Percentiles rank a stretch among this genome's conserved stretches.
Conservation (phyloP, 1,140 invertebrate genomes). For the Frieseomelitta varia region DNA sequence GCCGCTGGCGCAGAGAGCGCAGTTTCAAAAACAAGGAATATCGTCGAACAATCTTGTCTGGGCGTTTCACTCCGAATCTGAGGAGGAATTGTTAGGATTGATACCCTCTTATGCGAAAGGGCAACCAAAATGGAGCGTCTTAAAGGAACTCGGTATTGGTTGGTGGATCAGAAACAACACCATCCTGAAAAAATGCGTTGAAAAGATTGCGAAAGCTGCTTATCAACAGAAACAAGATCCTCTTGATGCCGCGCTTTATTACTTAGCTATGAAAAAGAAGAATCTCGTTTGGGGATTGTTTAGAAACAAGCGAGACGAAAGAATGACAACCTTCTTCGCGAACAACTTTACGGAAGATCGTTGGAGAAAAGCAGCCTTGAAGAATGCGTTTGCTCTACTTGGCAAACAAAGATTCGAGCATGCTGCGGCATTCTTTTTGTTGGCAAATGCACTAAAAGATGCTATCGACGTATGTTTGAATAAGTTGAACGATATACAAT, state of each 20-base stretch:
- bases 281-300: slow-evolving; percentile 98
- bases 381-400: slow-evolving; percentile 98
- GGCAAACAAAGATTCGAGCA: slow-evolving; percentile 97
- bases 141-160: slow-evolving; percentile 95
- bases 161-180: slow-evolving; percentile 98
- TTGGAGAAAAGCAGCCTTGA: slow-evolving; percentile 98
- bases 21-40: slow-evolving; percentile 94
- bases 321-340: slow-evolving; percentile 97
- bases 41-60: slow-evolving; percentile 97
- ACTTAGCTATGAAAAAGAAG: slow-evolving; percentile 99
- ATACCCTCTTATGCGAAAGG: slow-evolving; percentile 94
- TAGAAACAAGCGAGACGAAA: slow-evolving; percentile 92
- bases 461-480: slow-evolving; percentile 96
- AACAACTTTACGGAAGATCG: slow-evolving; percentile 97
- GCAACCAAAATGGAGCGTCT: slow-evolving; percentile 93
- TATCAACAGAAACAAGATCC: slow-evolving; percentile 96
- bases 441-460: slow-evolving; percentile 96
- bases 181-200: slow-evolving; percentile 92
- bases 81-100: slow-evolving; percentile 95
- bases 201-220: slow-evolving; percentile 95
- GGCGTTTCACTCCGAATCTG: slow-evolving; percentile 99
- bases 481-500: slow-evolving; percentile 96
- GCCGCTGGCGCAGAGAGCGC: slow-evolving; percentile 92
- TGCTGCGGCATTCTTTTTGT: slow-evolving; percentile 96
- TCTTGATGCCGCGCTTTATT: slow-evolving; percentile 98